A percentile compares a stretch with the other conserved stretches of the same genome.
Evolutionary conservation across 2,888 invertebrate genomes (phyloP).

Genomic region (Machimus rusticus): DNA sequence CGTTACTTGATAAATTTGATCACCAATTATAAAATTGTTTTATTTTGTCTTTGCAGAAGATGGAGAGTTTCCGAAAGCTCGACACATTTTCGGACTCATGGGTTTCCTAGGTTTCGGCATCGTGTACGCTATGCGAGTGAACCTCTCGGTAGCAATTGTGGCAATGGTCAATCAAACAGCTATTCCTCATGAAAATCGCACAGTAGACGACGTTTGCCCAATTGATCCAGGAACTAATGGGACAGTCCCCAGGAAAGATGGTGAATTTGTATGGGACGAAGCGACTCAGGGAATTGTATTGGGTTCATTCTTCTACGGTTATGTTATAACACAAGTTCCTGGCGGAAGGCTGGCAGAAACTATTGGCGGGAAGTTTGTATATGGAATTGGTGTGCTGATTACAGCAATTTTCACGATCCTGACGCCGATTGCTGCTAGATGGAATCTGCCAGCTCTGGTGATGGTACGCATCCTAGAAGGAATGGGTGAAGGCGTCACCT

Average conservation of each 20-base stretch:
- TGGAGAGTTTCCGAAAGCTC: conserved; percentile 66
- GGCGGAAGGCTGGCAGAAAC: conserved; percentile 85
- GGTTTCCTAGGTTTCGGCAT: conserved; percentile 89
- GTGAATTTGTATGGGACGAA: conserved; percentile 81
- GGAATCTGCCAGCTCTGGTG: conserved; percentile 72
- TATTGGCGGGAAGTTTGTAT: conserved; percentile 87
- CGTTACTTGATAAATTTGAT: not conserved
- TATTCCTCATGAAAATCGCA: conserved; percentile 66
- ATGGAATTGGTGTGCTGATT: conserved; percentile 80
- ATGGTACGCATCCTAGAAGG: conserved; percentile 81
- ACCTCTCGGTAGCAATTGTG: conserved; percentile 92
- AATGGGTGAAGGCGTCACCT: conserved; percentile 88
- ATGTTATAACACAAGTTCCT: conserved; percentile 82
- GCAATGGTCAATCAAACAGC: conserved; percentile 88
- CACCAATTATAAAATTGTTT: not conserved
- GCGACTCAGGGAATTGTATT: conserved; percentile 80
- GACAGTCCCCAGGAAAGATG: conserved; percentile 65
- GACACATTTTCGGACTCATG: conserved; percentile 81
- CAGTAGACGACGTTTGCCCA: conserved; percentile 71
- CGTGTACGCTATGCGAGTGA: conserved; percentile 90
- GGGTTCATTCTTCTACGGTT: conserved; percentile 85
- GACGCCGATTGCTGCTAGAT: conserved; percentile 80
- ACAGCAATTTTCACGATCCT: conserved; percentile 84
- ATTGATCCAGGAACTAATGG: conserved; percentile 62
- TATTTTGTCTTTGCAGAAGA: conserved; percentile 48